Evolutionary conservation across 2,888 invertebrate species (phyloP).

Genomic region (Exephanes ischioxanthus): DNA sequence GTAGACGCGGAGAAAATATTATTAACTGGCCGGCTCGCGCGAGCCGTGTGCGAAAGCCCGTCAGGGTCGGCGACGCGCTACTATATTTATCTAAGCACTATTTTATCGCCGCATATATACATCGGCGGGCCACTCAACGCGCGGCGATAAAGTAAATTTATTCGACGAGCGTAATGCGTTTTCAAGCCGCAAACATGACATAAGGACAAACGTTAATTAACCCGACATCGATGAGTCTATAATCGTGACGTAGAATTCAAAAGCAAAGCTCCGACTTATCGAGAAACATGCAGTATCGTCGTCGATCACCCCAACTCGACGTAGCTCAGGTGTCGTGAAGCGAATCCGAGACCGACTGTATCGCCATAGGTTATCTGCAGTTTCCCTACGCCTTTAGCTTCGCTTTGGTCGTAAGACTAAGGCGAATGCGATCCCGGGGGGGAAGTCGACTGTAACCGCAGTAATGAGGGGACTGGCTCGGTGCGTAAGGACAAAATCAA

Average conservation of each 20-base stretch:
- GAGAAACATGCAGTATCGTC: background rate
- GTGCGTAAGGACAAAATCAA: too few species aligned
- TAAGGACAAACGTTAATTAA: constrained; percentile 49
- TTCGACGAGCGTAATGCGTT: constrained; percentile 37
- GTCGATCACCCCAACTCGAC: too few species aligned
- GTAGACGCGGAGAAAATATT: constrained; percentile 11
- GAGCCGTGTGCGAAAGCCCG: background rate
- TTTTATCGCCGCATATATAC: constrained; percentile 35
- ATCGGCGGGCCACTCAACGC: constrained; percentile 7
- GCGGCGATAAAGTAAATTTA: constrained; percentile 57
- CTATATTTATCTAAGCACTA: constrained; percentile 23
- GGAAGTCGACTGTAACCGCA: too few species aligned
- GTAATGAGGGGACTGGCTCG: too few species aligned
- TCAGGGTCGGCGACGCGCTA: constrained; percentile 15
- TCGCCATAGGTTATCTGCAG: too few species aligned
- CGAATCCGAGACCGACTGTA: too few species aligned
- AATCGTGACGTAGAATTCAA: constrained; percentile 2
- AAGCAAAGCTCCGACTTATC: constrained; percentile 17
- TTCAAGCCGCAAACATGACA: constrained; percentile 15
- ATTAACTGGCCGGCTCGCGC: constrained; percentile 14
- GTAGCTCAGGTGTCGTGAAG: too few species aligned
- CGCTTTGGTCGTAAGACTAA: too few species aligned
- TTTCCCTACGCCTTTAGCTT: too few species aligned
- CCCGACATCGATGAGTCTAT: constrained; percentile 38
- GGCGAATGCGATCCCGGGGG: too few species aligned